Base-by-base conservation (phyloP, 2,797 vertebrate species). In the Alosa sapidissima region DNA sequence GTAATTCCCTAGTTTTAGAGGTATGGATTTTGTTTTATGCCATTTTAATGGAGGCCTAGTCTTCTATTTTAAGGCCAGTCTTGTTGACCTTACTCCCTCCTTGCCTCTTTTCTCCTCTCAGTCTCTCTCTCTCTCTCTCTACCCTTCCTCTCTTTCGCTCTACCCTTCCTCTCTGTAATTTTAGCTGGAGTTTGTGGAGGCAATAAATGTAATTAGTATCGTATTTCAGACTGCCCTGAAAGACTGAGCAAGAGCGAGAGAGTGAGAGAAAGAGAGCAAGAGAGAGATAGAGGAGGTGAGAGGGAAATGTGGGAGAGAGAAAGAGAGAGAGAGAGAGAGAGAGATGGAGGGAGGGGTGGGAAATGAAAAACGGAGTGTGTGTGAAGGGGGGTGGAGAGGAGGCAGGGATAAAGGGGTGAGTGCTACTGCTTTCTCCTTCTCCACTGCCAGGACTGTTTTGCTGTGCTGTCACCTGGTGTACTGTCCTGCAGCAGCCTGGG, bases 171-270 rank as follows among this genome's bases (percentile, higher is more conserved):
- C 65, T 81, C 78, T 85, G 84, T 87, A 86, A 87, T 88, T 88
- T 88, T 84, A 88, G 84, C 84, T 82, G 85, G 84, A 88, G 81
- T 87, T 87, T 86, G 81, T 85, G 68, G 86, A 88, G 83, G 87
- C 85, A 88, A 87, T 88, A 88, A 88, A 89, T 86, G 88, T 88
- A 90, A 88, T 90, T 89, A 89, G 87, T 86, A 85, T 87, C 62
- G 88, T 90, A 87, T 89, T 89, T 91, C 85, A 90, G 83, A 86
- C 52, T 58, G 85, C 84, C 82, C 52, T 41, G 58, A 72, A 72
- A 72, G 68, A 51, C 48, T 49, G 81, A 85, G 82, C 10, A 10
- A 84, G 72, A 84, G 82, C 78, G 81, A 81, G 28, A n/a, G 82
- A 36, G 55, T 68, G 81, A 72, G 83, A 55, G 49, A 72, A 62